Evolutionary conservation across 92 coral and sea anemone species (phyloP), one percentile per base, ranked within the genome.

Genomic region (Galaxea fascicularis): DNA sequence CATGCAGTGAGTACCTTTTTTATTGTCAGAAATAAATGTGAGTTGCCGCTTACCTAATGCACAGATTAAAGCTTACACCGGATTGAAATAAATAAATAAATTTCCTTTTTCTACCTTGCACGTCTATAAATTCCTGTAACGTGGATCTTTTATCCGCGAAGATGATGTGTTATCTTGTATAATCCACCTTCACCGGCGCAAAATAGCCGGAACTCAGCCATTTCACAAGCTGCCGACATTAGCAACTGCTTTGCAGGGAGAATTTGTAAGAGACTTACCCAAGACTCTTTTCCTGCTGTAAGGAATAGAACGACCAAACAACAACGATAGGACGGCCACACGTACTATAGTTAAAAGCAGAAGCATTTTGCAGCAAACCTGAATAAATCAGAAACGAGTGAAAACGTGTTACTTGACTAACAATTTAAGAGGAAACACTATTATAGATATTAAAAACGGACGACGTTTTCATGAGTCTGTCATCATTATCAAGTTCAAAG

Each of bases 281-380:
- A 59, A 58, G 35, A 41, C 53, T 15, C 56, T 35, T 57, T 58
- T 76, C 51, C 53, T 35, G 69, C 54, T 76, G 68, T 76, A 39
- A 60, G 81, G 56, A 27, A 31, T 21, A 8, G 35, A 76, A 11
- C 62, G 39, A 59, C 35, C 70, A 76, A 58, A 59, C 10, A 60
- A 24, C n/a, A 54, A 58, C 21, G 56, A 69, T 28, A 76, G 16
- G 35, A 76, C 24, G 35, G 31, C 57, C 10, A 39, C 29, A 24
- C 53, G 39, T 35, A 44, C 70, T 41, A 62, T 2, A 7, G 54
- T 27, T 26, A 54, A 17, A 11, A 41, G 39, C 74, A 58, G 51
- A 26, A 76, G 22, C 81, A 58, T 76, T 76, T 27, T n/a, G 70
- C 9, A 59, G 41, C 22, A 45, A 76, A 76, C 54, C 30, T 60